Evolutionary conservation across 2,113 vertebrate genomes (phyloP), one percentile per base, ranked within the genome.

Genomic region (Polyodon spathula): DNA sequence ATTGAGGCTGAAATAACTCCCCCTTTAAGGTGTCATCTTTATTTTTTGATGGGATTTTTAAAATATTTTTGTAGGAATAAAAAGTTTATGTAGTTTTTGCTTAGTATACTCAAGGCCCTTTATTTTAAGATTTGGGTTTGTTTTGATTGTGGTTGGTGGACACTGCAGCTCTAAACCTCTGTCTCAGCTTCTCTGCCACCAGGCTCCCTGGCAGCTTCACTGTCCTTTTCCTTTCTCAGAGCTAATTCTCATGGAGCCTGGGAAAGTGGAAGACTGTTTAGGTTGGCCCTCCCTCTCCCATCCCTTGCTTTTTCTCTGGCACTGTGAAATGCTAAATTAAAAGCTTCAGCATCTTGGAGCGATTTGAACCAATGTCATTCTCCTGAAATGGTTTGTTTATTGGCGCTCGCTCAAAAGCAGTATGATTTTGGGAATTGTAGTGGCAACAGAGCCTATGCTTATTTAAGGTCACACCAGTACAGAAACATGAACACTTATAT

Each of bases 261-360:
- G 72, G 73, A 77, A 80, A 78, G 66, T 65, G 70, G 62, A 69
- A 65, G 70, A 68, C 54, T 80, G 75, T 81, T 77, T 80, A 63
- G 42, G 64, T 76, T 70, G 68, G 69, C 76, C 75, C 61, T 68
- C 65, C 71, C 66, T 74, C 75, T 58, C 69, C 52, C 14, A 14
- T 46, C 44, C 8, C 8, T 14, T 46, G 44, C 44, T 14, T 72
- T 44, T 76, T 76, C 66, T 63, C 70, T 73, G 74, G 68, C 66
- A 81, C 76, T 84, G 84, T 86, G 79, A 86, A 86, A 87, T 87
- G 76, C 63, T 65, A 76, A 85, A 85, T 81, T 78, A 85, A 86
- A 81, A 46, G 76, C 76, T 72, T 71, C 60, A 40, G 68, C 70
- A 72, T 81, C 66, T n/a, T 71, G 72, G 76, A 76, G 74, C 75